A percentile compares a stretch with the other conserved stretches of the same genome.
These are phyloP conservation scores for Poecilia gillii DNA, from an alignment of 2,797 vertebrate species.

Conservation along the genomic window DNA sequence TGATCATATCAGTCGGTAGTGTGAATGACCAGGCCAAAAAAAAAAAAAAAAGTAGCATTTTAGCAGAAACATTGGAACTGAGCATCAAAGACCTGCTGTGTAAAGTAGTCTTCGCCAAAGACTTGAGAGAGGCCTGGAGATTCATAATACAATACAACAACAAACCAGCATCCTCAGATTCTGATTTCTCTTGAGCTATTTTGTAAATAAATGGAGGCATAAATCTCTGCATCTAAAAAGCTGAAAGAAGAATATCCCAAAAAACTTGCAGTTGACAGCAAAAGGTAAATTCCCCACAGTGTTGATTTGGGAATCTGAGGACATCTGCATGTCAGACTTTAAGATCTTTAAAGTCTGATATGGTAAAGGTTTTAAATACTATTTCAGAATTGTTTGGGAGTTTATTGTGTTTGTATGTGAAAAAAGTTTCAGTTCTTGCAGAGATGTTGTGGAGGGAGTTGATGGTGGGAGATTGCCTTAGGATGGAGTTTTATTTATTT, in stretches of 20 bases:
- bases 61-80: too few species aligned
- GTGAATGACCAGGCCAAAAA: too few species aligned
- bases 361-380: neutral
- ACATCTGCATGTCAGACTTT: neutral
- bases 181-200: neutral
- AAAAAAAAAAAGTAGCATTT: too few species aligned
- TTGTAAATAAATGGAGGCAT: neutral
- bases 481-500: slow-evolving; percentile 57
- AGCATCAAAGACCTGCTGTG: too few species aligned
- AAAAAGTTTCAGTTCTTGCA: slow-evolving; percentile 50
- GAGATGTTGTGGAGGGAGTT: slow-evolving; percentile 53
- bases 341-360: neutral
- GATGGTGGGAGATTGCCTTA: slow-evolving; percentile 58
- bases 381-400: neutral
- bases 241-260: neutral
- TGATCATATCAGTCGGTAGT: too few species aligned
- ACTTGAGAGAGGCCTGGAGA: neutral
- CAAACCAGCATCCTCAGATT: neutral
- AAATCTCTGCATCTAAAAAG: neutral
- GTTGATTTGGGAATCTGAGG: neutral
- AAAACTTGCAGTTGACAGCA: neutral
- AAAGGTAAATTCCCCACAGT: neutral
- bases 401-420: slow-evolving; percentile 39
- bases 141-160: neutral
- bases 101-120: neutral